Base-by-base conservation (phyloP, 2,113 vertebrate genomes). In the Otocyon megalotis region DNA sequence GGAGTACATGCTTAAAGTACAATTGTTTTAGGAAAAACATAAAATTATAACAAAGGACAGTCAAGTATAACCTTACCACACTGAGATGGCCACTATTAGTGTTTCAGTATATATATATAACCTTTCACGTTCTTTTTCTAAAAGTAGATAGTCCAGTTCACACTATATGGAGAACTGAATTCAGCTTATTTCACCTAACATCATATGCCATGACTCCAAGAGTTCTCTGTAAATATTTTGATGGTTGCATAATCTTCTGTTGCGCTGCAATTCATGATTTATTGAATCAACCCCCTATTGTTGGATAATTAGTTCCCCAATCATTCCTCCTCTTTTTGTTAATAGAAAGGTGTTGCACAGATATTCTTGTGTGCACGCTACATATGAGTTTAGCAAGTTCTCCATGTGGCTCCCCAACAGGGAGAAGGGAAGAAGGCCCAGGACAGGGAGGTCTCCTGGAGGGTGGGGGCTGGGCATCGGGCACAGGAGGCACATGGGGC, bases 41-140 rank as follows among this genome's bases (percentile, higher is more conserved):
- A 67, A 60, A 96, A 82, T n/a, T 81, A 4, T 83, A 90, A 93
- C 8, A 79, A 91, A 97, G 90, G 54, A 90, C 95, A 96, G 67
- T 84, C 90, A 95, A 82, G 30, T 85, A 80, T 67, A 89, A 95
- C 79, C 62, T 92, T 43, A 83, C 19, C 12, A 22, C 35, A 69
- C 37, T 3, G 0, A 72, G 53, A 80, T 7, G 87, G 90, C 3
- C 35, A 71, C 72, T 86, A 13, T 79, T 80, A 86, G 26, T 63
- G 56, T 95, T 94, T 92, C 37, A 37, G 60, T 88, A 37, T 72
- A 83, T 92, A 80, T 88, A 37, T 72, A 83, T 92, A 80, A 82
- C 80, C 87, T 32, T 96, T 28, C 19, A 54, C 35, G 60, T 37
- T 77, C 97, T 90, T 74, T 62, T 35, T 71, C 87, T 90, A 94